These are phyloP conservation scores for Melospiza georgiana DNA, from an alignment of 2,113 vertebrate genomes.

Conservation along the genomic window DNA sequence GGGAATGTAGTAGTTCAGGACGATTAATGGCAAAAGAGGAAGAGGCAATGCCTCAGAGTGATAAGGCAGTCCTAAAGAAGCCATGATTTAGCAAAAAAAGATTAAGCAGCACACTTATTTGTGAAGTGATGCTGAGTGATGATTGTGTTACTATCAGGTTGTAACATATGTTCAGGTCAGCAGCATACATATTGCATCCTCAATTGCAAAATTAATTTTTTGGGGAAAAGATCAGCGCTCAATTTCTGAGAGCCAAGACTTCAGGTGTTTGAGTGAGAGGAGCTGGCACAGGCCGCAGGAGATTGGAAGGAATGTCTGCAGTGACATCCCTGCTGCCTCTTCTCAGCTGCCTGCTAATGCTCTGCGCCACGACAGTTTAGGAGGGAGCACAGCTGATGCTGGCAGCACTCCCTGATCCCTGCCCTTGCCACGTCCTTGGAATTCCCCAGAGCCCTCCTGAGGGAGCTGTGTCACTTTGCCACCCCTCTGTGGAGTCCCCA, in stretches of 20 bases:
- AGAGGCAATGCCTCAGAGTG: conserved; percentile 25
- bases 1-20: not conserved
- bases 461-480: not conserved
- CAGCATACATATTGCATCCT: conserved; percentile 1
- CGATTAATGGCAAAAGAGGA: not conserved
- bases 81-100: conserved; percentile 8
- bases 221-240: not conserved
- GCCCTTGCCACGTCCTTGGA: not conserved
- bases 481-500: rapidly evolving
- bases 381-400: not conserved
- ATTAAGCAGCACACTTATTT: conserved; percentile 55
- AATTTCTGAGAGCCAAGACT: conserved; percentile 37
- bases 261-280: not conserved
- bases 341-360: not conserved
- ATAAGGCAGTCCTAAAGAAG: conserved; percentile 1
- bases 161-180: conserved; percentile 58
- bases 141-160: conserved; percentile 53
- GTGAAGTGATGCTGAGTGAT: conserved; percentile 37
- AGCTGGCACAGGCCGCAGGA: not conserved
- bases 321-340: not conserved
- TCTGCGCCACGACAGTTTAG: not conserved
- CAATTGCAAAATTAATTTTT: conserved; percentile 40
- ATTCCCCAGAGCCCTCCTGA: not conserved
- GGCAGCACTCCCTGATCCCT: not conserved
- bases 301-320: not conserved